Evolutionary conservation across 2,797 vertebrate genomes (phyloP).

Genomic region (Tachyglossus aculeatus): DNA sequence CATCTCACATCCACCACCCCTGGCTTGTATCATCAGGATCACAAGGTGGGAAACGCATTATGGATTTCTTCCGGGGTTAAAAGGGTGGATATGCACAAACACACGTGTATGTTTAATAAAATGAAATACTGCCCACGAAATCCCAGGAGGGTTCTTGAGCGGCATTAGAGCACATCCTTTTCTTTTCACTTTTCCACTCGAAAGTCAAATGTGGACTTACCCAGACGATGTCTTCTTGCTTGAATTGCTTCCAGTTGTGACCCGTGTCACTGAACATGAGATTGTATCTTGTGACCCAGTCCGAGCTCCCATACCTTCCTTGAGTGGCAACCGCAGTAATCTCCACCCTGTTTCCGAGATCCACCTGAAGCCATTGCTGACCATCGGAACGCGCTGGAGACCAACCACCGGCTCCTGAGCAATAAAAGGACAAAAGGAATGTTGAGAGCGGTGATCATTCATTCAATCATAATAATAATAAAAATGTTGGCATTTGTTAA

Average conservation of each 20-base stretch:
- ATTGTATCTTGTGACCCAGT: conserved; percentile 88
- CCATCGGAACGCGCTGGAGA: conserved; percentile 80
- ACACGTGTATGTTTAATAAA: too few species aligned
- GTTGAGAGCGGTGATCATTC: too few species aligned
- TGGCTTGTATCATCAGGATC: too few species aligned
- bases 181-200: background rate
- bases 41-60: too few species aligned
- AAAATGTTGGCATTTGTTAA: too few species aligned
- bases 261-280: conserved; percentile 93
- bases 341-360: conserved; percentile 86
- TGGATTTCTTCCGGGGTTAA: too few species aligned
- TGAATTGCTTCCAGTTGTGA: conserved; percentile 90
- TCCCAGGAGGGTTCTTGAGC: too few species aligned
- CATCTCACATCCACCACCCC: too few species aligned
- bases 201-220: conserved; percentile 72
- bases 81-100: too few species aligned
- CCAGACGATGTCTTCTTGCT: conserved; percentile 87
- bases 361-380: conserved; percentile 91
- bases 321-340: conserved; percentile 87
- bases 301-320: conserved; percentile 89
- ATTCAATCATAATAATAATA: too few species aligned
- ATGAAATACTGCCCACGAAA: too few species aligned
- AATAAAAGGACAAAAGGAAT: conserved; percentile 19
- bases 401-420: conserved; percentile 94
- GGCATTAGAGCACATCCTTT: too few species aligned